Conservation (phyloP, 2,888 invertebrate species). For the Sisyra terminalis region DNA sequence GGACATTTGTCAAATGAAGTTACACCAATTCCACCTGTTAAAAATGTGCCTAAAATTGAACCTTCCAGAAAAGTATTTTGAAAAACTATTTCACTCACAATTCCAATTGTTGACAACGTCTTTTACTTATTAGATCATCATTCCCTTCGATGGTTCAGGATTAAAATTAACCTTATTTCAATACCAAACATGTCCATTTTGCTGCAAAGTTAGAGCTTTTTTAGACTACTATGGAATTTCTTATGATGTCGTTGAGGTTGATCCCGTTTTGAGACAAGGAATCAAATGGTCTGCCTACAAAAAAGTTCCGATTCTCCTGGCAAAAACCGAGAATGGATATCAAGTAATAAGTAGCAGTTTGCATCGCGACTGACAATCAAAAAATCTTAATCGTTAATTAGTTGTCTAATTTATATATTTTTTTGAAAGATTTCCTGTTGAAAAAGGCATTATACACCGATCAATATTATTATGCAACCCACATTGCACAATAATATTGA, state of each 20-base stretch:
- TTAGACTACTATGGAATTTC: slow-evolving; percentile 85
- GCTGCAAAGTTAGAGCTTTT: slow-evolving; percentile 84
- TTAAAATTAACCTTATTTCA: slow-evolving; percentile 82
- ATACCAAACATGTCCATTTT: slow-evolving; percentile 95
- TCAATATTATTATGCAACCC: too few relatives aligned
- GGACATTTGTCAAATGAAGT: slow-evolving; percentile 29
- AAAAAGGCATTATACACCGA: not conserved
- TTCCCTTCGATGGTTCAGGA: slow-evolving; percentile 44
- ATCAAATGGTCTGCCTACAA: slow-evolving; percentile 87
- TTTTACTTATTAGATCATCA: slow-evolving; percentile 37
- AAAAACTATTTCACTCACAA: not conserved
- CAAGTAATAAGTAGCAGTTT: slow-evolving; percentile 39
- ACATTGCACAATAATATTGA: too few relatives aligned
- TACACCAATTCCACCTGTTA: slow-evolving; percentile 20
- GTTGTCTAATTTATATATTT: not conserved
- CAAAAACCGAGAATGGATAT: slow-evolving; percentile 54
- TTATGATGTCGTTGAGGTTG: slow-evolving; percentile 93
- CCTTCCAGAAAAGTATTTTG: slow-evolving; percentile 28
- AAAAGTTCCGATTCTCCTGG: slow-evolving; percentile 86
- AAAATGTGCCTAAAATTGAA: slow-evolving; percentile 24
- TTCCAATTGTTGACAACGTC: slow-evolving; percentile 2
- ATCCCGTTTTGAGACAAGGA: slow-evolving; percentile 82
- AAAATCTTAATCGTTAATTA: not conserved
- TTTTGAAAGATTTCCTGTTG: too few relatives aligned
- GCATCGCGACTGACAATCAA: not conserved